Evolutionary conservation across 2,888 invertebrate species (phyloP), one percentile per base, ranked within the genome.

Genomic region (Cancer borealis): DNA sequence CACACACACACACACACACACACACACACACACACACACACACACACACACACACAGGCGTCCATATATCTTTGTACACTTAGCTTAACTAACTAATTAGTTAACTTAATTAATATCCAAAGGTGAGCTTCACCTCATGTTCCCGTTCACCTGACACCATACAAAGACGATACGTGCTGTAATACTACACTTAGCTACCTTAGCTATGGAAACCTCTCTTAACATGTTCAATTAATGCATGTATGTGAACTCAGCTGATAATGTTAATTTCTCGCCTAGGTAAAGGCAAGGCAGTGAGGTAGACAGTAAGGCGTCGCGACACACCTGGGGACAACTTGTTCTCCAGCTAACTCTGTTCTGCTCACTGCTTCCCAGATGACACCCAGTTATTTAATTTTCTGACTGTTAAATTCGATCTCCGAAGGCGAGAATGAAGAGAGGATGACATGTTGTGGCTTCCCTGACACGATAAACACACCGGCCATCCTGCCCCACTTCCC

Each of bases 381-480:
- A 12, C 0, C 10, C 8, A 54, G 14, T 54, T 17, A 54, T 3
- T 54, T 10, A 54, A 3, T 54, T 73, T 26, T 73, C 79, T 14
- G 30, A 26, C 30, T 30, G 30, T 30, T 66, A 30, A 79, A 8
- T 79, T 79, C 30, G 0, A 21, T 21, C 26, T 6, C 30, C 30
- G 8, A 30, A 79, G 30, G 79, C 79, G 10, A 30, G 5, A 30
- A 30, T 79, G 79, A 79, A 30, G 30, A 30, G 30, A 12, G 30
- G 79, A 79, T 4, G 79, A 12, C 73, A 6, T 30, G 30, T 30
- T 12, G 30, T 30, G 30, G 10, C 79, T 30, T 3, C 79, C 2
- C 79, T 79, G 79, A 79, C 79, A 79, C 79, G 79, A 79, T 79
- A 79, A 79, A 79, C 30, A 30, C 73, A 6, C 73, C 39, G 39